Conservation (phyloP, 2,888 invertebrate genomes). For the Microctonus aethiopoides region DNA sequence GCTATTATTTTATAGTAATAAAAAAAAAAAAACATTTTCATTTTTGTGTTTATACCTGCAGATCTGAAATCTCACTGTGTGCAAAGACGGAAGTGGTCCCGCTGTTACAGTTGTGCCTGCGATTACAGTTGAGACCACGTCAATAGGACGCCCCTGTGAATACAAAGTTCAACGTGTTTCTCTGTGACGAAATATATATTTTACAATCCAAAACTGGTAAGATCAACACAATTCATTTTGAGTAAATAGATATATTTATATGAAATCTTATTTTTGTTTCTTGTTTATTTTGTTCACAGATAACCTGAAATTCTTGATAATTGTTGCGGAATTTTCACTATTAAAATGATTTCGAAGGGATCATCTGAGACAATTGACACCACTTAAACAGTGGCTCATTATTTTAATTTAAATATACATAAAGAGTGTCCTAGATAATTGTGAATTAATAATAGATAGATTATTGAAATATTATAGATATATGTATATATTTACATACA, state of each 20-base stretch:
- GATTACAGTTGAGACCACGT: background rate
- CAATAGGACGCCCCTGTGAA: slow-evolving; percentile 4
- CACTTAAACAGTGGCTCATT: slow-evolving; percentile 31
- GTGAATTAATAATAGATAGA: background rate
- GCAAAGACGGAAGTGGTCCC: background rate
- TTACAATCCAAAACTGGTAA: slow-evolving; percentile 6
- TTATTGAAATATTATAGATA: background rate
- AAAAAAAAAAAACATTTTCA: background rate
- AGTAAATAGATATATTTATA: background rate
- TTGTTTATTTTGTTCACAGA: background rate
- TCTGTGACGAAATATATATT: background rate
- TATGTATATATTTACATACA: too few relatives aligned
- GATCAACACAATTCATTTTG: background rate
- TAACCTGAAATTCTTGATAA: background rate
- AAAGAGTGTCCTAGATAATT: background rate
- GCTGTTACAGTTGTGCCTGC: background rate
- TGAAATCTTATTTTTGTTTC: background rate
- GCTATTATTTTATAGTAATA: background rate
- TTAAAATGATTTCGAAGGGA: slow-evolving; percentile 27
- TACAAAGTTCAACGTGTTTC: slow-evolving; percentile 10
- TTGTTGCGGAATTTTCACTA: background rate
- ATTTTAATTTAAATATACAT: background rate
- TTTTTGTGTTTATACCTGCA: background rate
- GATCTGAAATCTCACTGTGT: background rate
- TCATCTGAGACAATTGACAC: slow-evolving; percentile 32